Percentiles rank a stretch among this genome's conserved stretches.
Conservation (phyloP, 2,888 invertebrate species). For the Drosophila recens region DNA sequence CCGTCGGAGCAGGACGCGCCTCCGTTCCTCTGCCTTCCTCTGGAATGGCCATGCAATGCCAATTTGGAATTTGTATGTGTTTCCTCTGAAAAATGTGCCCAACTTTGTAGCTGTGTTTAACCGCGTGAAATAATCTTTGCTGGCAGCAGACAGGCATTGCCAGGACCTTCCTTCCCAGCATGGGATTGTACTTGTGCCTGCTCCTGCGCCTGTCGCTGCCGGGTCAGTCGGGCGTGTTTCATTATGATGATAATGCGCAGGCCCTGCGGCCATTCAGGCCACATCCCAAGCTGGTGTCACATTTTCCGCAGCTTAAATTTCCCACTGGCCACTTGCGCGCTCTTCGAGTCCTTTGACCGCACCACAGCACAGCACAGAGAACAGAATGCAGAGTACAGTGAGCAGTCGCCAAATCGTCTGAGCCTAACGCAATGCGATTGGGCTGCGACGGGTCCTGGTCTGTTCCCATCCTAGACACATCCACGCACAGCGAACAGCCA, state of each 20-base stretch:
- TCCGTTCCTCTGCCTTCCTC: background rate
- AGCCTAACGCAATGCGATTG: slow-evolving; percentile 73
- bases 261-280: slow-evolving; percentile 63
- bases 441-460: slow-evolving; percentile 11
- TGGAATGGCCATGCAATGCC: slow-evolving; percentile 23
- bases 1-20: slow-evolving; percentile 38
- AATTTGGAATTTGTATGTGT: slow-evolving; percentile 49
- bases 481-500: background rate
- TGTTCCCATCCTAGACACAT: background rate
- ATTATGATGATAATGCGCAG: slow-evolving; percentile 78
- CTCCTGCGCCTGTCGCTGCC: background rate
- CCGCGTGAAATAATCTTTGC: slow-evolving; percentile 82
- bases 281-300: slow-evolving; percentile 77
- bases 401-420: slow-evolving; percentile 33
- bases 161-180: slow-evolving; percentile 1
- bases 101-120: slow-evolving; percentile 73
- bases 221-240: slow-evolving; percentile 58
- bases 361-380: background rate
- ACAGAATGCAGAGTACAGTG: background rate
- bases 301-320: slow-evolving; percentile 83
- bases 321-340: slow-evolving; percentile 56
- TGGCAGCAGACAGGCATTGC: slow-evolving; percentile 64
- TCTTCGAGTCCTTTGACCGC: slow-evolving; percentile 24
- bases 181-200: background rate
- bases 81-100: slow-evolving; percentile 38